Evolutionary conservation across 2,888 invertebrate species (phyloP).

Genomic region (Hyalella azteca): DNA sequence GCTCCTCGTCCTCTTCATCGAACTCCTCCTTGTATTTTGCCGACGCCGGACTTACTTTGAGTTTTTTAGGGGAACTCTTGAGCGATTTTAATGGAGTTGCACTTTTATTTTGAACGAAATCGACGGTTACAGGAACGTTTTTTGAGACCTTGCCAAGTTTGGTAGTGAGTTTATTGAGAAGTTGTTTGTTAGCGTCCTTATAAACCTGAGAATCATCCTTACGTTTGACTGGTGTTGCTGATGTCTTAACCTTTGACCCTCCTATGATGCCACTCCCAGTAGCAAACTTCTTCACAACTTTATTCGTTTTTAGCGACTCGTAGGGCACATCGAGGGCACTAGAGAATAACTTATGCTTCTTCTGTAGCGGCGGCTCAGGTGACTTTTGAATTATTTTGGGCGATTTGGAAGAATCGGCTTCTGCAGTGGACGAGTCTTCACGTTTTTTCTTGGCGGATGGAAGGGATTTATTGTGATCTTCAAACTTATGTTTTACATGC

Average conservation of each 20-base stretch:
- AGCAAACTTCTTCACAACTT: conserved; percentile 12
- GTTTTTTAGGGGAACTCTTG: conserved; percentile 10
- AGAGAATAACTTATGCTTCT: conserved; percentile 7
- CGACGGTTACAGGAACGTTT: not conserved
- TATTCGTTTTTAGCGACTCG: not conserved
- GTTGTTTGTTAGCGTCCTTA: conserved; percentile 5
- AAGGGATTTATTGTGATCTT: not conserved
- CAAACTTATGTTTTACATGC: not conserved
- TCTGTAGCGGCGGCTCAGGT: not conserved
- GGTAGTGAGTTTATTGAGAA: not conserved
- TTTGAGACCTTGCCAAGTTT: conserved; percentile 10
- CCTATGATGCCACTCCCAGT: conserved; percentile 20
- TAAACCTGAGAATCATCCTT: not conserved
- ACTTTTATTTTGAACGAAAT: conserved; percentile 16
- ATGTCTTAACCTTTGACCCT: not conserved
- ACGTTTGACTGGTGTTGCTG: not conserved
- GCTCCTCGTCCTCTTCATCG: conserved; percentile 35
- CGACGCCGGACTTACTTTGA: not conserved
- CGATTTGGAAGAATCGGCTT: not conserved
- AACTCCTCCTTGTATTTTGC: not conserved
- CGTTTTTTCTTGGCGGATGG: not conserved
- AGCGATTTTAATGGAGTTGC: not conserved
- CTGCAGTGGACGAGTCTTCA: not conserved
- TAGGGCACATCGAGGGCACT: conserved; percentile 20
- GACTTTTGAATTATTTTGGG: not conserved